A percentile compares a stretch with the other conserved stretches of the same genome.
Conservation (phyloP, 2,888 invertebrate species). For the Drosophila merina region DNA sequence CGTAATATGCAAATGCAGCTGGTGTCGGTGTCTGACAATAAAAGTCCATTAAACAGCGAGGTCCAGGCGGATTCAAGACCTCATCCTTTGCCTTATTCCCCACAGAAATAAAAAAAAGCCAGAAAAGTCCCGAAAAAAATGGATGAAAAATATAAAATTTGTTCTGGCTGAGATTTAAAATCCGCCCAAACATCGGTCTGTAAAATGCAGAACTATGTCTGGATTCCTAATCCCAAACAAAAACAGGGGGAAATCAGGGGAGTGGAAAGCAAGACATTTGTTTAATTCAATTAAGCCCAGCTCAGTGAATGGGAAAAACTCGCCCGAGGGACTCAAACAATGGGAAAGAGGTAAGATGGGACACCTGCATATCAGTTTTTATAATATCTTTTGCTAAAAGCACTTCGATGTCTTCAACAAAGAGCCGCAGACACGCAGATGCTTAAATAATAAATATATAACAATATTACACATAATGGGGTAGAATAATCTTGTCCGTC, state of each 20-base stretch:
- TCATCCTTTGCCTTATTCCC: slow-evolving; percentile 24
- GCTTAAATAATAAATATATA: background rate
- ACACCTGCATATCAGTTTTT: slow-evolving; percentile 21
- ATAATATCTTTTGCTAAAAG: slow-evolving; percentile 19
- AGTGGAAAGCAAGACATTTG: slow-evolving; percentile 14
- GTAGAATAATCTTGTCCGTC: background rate
- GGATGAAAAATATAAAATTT: slow-evolving; percentile 45
- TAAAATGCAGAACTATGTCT: slow-evolving; percentile 33
- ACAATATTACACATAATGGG: background rate
- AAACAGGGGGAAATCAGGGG: background rate
- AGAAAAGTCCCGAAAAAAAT: slow-evolving; percentile 16
- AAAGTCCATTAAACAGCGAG: slow-evolving; percentile 43
- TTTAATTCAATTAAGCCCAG: slow-evolving; percentile 43
- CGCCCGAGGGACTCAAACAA: slow-evolving; percentile 4
- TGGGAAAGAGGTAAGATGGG: slow-evolving; percentile 3
- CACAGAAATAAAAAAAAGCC: slow-evolving; percentile 3
- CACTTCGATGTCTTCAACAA: slow-evolving; percentile 19
- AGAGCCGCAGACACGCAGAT: slow-evolving; percentile 28
- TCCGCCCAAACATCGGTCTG: slow-evolving; percentile 5
- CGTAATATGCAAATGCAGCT: slow-evolving; percentile 52
- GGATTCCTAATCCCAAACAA: slow-evolving; percentile 13
- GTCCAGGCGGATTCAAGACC: slow-evolving; percentile 16
- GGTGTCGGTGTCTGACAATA: slow-evolving; percentile 50
- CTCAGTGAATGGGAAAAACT: slow-evolving; percentile 23
- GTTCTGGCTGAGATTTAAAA: slow-evolving; percentile 50